These are phyloP conservation scores for Cataglyphis rosenhaueri DNA, from an alignment of 2,888 invertebrate genomes.

Conservation along the genomic window DNA sequence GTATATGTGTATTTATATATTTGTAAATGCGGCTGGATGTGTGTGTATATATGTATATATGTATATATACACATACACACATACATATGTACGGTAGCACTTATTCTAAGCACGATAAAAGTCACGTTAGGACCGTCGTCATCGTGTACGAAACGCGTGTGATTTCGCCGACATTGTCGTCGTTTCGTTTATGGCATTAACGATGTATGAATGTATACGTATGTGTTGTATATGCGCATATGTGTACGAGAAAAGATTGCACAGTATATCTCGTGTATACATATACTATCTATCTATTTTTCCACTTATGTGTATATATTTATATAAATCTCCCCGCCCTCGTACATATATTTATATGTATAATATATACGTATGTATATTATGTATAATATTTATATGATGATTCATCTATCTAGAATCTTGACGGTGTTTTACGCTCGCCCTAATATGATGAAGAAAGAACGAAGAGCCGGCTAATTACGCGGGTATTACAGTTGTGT, in stretches of 20 bases:
- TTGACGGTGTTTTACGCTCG: slow-evolving; percentile 39
- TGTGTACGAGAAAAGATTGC: neutral
- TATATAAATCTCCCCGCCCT: slow-evolving; percentile 52
- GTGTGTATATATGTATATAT: slow-evolving; percentile 1
- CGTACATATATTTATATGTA: slow-evolving; percentile 49
- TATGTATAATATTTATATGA: slow-evolving; percentile 61
- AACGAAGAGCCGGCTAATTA: slow-evolving; percentile 46
- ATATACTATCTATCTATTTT: slow-evolving; percentile 65
- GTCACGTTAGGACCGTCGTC: slow-evolving; percentile 37
- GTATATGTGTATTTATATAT: slow-evolving; percentile 18
- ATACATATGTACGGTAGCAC: slow-evolving; percentile 14
- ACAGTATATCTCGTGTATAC: slow-evolving; percentile 31
- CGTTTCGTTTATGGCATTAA: neutral
- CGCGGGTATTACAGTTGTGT: slow-evolving; percentile 8
- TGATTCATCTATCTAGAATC: slow-evolving; percentile 47
- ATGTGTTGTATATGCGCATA: slow-evolving; percentile 1
- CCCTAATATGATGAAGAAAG: slow-evolving; percentile 46
- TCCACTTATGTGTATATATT: slow-evolving; percentile 62
- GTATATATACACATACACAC: neutral
- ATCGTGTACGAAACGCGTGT: slow-evolving; percentile 36
- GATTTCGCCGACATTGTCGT: neutral
- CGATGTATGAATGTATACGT: slow-evolving; percentile 4
- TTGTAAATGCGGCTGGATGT: slow-evolving; percentile 17
- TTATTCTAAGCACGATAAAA: slow-evolving; percentile 31
- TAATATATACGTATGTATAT: slow-evolving; percentile 56